Evolutionary conservation across 2,113 vertebrate genomes (phyloP), one percentile per base, ranked within the genome.

Genomic region (Phainopepla nitens): DNA sequence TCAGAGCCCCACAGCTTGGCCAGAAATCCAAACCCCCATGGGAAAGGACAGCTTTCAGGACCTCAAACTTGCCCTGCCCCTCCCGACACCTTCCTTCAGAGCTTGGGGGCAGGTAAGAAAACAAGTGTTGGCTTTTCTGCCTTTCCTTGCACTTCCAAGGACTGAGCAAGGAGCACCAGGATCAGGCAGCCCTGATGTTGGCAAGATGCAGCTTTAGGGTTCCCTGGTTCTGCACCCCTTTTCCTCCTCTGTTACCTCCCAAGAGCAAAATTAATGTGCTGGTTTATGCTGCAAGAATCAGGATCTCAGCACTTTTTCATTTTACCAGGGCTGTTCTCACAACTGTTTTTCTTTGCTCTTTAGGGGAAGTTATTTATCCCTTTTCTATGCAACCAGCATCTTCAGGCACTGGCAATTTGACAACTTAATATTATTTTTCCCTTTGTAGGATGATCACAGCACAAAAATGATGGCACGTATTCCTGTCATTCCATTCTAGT

Each of bases 171-270:
- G 44, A 44, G 18, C 33, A 56, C 29, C 24, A 3, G 0, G 2
- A 21, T 1, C 8, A 9, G 49, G 27, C 33, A 66, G 53, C 35
- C 50, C 35, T 4, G 2, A 6, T 3, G 6, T 0, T 31, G 44
- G 36, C 28, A 61, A 33, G 5, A 21, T 8, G 20, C 39, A 96
- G 11, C 41, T 73, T 53, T 17, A 29, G 35, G 31, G 9, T 0
- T 49, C 35, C 13, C 57, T 53, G 27, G 13, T 33, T 56, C 57
- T 56, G 29, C 53, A 58, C 35, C 9, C 14, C 7, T 58, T 60
- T 42, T 27, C 33, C 25, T 45, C 44, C 44, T 36, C 39, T 51
- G 8, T 24, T 13, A 44, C 70, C 41, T 44, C 36, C 44, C 44
- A 35, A 39, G 18, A 5, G 5, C 27, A 33, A 54, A 57, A 54